Conservation (phyloP, 1,140 invertebrate species). For the Drosophila sulfurigaster region DNA sequence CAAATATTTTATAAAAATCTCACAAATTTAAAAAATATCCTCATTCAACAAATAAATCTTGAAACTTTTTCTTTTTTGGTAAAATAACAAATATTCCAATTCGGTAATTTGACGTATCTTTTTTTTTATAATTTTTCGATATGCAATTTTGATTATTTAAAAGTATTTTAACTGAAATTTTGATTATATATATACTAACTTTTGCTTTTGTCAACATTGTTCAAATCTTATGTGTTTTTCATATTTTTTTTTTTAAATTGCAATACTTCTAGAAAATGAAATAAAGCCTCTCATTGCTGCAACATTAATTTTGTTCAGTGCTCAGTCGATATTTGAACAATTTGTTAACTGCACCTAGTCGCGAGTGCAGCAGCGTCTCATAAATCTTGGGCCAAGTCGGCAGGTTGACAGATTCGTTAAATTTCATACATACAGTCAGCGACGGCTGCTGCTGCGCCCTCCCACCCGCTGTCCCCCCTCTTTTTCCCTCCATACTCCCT, state of each 20-base stretch:
- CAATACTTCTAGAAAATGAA: too few relatives aligned
- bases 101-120: too few relatives aligned
- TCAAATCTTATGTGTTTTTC: not conserved
- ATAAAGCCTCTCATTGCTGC: not conserved
- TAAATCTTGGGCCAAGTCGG: constrained; percentile 80
- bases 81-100: too few relatives aligned
- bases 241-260: not conserved
- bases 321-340: constrained; percentile 65
- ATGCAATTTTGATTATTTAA: too few relatives aligned
- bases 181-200: too few relatives aligned
- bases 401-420: constrained; percentile 83
- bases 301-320: constrained; percentile 17
- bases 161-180: too few relatives aligned
- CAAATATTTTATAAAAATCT: too few relatives aligned
- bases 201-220: too few relatives aligned
- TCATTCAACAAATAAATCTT: too few relatives aligned
- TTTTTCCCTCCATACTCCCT: not conserved
- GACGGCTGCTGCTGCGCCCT: constrained; percentile 30
- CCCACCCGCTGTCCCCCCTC: not conserved
- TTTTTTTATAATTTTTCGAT: too few relatives aligned
- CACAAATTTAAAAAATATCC: too few relatives aligned
- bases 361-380: constrained; percentile 66
- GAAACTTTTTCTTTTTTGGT: too few relatives aligned
- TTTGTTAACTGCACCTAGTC: constrained; percentile 81
- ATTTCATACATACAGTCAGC: constrained; percentile 58